Base-by-base conservation (phyloP, 2,113 vertebrate genomes). In the Crypturellus undulatus region DNA sequence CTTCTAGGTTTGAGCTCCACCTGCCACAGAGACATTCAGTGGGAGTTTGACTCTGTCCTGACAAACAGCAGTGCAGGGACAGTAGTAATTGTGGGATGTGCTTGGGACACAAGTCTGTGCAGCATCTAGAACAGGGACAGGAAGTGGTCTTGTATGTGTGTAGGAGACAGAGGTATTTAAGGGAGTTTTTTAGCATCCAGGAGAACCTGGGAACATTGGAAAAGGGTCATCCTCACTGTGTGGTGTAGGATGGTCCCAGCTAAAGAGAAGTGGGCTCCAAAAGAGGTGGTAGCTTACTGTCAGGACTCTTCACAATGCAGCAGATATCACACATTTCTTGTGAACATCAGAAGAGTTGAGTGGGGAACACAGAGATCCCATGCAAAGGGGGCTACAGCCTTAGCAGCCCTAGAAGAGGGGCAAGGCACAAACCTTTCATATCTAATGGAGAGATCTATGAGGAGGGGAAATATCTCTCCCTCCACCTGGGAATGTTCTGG, bases 401-500 rank as follows among this genome's bases (percentile, higher is more conserved):
- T 19, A 34, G 63, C 7, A 42, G 52, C 28, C 11, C 0, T 11
- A 56, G 13, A 4, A 38, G 68, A 26, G n/a, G 24, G 45, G 42
- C n/a, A 52, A 32, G 22, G 32, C 49, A 40, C 65, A 51, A 18
- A 18, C 20, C 18, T 28, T 13, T 52, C 17, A 1, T 22, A 11
- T 4, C 49, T 32, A 15, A 67, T 4, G 18, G 32, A 40, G 42
- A 24, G 52, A 8, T 7, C 26, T 3, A 2, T 8, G 2, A 0
- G 32, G 54, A 56, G 15, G 17, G 15, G 8, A 0, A 36, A 38
- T 30, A 6, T 22, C n/a, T 10, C 13, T 17, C 20, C 9, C 11
- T 9, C 22, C 14, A 17, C 9, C 9, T 24, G 54, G 47, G 36
- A 73, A 54, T 21, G 5, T 42, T 40, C 20, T 13, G 38, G 49